Evolutionary conservation across 2,888 invertebrate species (phyloP).

Genomic region (Slavum lentiscoides): DNA sequence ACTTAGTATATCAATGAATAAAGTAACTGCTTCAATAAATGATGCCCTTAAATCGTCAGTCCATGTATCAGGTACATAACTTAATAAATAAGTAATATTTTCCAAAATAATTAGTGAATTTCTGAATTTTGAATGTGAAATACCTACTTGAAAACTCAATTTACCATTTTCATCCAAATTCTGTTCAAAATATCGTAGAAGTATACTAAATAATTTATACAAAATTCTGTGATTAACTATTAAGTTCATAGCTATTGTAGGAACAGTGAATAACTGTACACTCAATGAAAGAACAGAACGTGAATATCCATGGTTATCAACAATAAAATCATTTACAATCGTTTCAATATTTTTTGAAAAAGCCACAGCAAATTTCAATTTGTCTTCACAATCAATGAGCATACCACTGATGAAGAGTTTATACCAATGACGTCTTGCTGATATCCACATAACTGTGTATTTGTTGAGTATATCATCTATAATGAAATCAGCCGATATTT

Average conservation of each 20-base stretch:
- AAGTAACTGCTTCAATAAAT: not conserved
- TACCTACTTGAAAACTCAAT: not conserved
- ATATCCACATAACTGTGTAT: not conserved
- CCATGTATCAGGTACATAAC: conserved; percentile 88
- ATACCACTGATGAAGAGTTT: not conserved
- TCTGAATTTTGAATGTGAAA: not conserved
- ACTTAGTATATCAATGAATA: not conserved
- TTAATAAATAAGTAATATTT: conserved; percentile 59
- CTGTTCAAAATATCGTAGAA: not conserved
- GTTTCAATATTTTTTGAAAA: not conserved
- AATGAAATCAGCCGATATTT: not conserved
- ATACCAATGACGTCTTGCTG: not conserved
- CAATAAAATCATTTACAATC: not conserved
- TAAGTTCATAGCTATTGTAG: not conserved
- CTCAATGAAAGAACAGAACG: not conserved
- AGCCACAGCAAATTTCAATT: not conserved
- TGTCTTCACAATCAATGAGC: not conserved
- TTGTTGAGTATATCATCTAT: not conserved
- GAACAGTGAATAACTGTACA: not conserved
- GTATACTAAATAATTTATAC: not conserved
- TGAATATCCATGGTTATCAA: not conserved
- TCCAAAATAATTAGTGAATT: not conserved
- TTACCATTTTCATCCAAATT: not conserved
- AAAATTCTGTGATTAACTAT: not conserved
- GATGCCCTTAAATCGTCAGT: not conserved